Base-by-base conservation (phyloP, 2,113 vertebrate genomes). In the Talpa occidentalis region DNA sequence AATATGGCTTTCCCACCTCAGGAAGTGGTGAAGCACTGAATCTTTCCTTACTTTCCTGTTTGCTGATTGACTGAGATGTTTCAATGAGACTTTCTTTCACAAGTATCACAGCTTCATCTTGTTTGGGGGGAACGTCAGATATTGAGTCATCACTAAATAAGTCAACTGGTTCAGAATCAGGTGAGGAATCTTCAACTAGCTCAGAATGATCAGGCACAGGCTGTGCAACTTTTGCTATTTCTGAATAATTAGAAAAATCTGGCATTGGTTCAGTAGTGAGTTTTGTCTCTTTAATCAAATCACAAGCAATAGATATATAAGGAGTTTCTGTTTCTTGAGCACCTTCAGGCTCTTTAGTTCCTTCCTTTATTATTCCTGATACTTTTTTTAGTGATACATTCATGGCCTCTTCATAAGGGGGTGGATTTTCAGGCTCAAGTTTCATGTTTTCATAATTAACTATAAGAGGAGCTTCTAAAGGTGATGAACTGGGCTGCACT, bases 211-310 rank as follows among this genome's bases (percentile, higher is more conserved):
- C 97, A 93, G 92, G 91, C 72, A 84, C 81, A 94, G 94, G 94
- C 91, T 97, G 98, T 88, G 97, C 96, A 93, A 96, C 14, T 87
- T 88, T 73, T 0, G 0, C 90, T 5, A 40, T 66, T 97, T 98
- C 98, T 17, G 98, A 97, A 76, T 98, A 97, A 78, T 95, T 96
- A 52, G 97, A 76, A 62, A 98, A 97, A 74, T 96, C 96, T 1
- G 95, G 88, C 96, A 86, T 74, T 91, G 97, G 86, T 77, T 99
- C 98, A 47, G 96, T 83, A 30, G 99, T 98, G 60, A 94, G 96
- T 44, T 99, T 99, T 0, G 98, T 99, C 96, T 98, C 99, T 96
- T 99, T 99, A 84, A 99, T 99, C 35, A 99, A 98, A 96, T 99
- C 99, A 85, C 99, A 99, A 0, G 99, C 98, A 30, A 99, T 99